Base-by-base conservation (phyloP, 2,113 vertebrate species). In the Phaethon lepturus region DNA sequence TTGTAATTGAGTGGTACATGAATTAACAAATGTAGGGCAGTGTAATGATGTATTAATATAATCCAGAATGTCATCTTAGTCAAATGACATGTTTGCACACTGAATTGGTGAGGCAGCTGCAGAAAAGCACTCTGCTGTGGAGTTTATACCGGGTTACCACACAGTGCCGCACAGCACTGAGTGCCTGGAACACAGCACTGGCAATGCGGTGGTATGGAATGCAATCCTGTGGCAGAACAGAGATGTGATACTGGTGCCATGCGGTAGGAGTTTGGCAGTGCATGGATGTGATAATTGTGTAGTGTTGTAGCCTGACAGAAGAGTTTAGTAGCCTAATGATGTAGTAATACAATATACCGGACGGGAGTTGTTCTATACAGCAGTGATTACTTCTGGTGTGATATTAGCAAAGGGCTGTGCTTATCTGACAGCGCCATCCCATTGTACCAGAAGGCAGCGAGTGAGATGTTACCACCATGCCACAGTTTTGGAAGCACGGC, bases 341-440 rank as follows among this genome's bases (percentile, higher is more conserved):
- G 80, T 71, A 87, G 93, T 91, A 96, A 96, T 92, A 92, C 91
- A 90, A 59, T 93, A 91, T 93, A 96, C 23, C 59, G 73, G 94
- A 69, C 2, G 10, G 76, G 83, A 94, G 45, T 58, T 75, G 4
- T 75, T 78, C 86, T 72, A 3, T 74, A n/a, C 64, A 78, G 64
- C 69, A 71, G 80, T 29, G 92, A 58, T 91, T 50, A 11, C 77
- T 82, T 85, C 50, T 91, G 91, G 86, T 73, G 77, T 73, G 86
- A 17, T 89, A 59, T 60, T 81, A 89, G 83, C 68, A 62, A 71
- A 53, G 77, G 91, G 56, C 66, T 94, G 73, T 0, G 3, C 58
- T 74, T 63, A 49, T 60, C 84, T 66, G 91, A 52, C 91, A 91
- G 76, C 86, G 59, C 33, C 52, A 55, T 93, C 68, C 86, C 1